Base-by-base conservation (phyloP, 2,888 invertebrate species). In the Halictus quadricinctus region DNA sequence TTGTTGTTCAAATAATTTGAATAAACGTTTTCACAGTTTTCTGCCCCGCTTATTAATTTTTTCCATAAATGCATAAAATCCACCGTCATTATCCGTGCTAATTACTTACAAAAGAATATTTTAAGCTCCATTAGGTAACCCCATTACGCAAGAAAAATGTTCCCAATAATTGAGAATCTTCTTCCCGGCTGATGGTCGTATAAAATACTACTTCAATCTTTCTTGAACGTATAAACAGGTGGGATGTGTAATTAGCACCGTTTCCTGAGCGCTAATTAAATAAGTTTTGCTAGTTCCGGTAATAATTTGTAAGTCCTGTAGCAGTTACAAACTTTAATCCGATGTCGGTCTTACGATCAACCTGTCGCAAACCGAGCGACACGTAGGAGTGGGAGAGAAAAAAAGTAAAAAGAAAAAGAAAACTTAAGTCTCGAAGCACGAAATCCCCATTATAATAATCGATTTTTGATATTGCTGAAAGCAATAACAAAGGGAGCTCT, bases 401-500 rank as follows among this genome's bases (percentile, higher is more conserved):
- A 43, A 43, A 4, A 36, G 36, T 3, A 36, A 36, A 36, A 36
- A 29, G 29, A 50, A 50, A 50, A 18, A 41, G 50, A 50, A 48
- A 69, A n/a, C n/a, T 50, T 36, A 21, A 36, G 64, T 12, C 25
- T 15, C 48, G 15, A 54, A n/a, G 41, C 54, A 12, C 29, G 18
- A 66, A 48, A 4, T 48, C 1, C 36, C 41, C 76, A 58, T 18
- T 48, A 36, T 43, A 72, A 54, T 79, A 50, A 79, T 60, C 64
- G 74, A 76, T 43, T 25, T 70, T 77, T 72, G 4, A 41, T 60
- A 88, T 78, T 79, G 78, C 72, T 90, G 87, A 60, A 85, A 90
- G 90, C 80, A 83, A 50, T 54, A 86, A 83, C 75, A 87, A 89
- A 46, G 80, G 88, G 18, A 84, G 81, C n/a, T 84, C 86, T 50